phyloP scores from a whole-genome alignment of 37 sponge, comb jelly and placozoan species.

The Mnemiopsis leidyi region DNA sequence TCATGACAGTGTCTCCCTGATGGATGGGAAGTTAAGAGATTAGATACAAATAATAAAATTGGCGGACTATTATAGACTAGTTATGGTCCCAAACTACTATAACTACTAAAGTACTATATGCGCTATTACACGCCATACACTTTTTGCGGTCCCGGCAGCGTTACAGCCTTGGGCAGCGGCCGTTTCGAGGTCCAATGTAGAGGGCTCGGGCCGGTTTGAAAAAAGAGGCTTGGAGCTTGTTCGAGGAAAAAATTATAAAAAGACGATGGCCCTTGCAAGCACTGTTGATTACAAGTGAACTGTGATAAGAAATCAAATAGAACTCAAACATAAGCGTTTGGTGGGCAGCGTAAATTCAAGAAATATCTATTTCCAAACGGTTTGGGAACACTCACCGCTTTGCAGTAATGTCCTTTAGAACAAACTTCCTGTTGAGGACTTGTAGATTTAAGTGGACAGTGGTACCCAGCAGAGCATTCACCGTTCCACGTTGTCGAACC shows the following conservation, averaged over 20 bases:
- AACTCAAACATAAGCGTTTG: background rate
- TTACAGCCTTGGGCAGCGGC: no score
- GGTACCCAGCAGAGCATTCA: background rate
- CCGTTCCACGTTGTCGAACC: background rate
- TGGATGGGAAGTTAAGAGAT: background rate
- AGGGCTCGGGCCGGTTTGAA: no score
- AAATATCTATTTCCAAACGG: background rate
- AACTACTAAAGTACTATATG: no score
- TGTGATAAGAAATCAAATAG: background rate
- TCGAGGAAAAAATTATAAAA: no score
- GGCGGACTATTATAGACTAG: no score
- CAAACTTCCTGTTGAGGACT: background rate
- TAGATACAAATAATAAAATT: background rate
- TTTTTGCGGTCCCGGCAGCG: no score
- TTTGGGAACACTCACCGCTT: background rate
- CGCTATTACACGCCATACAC: no score
- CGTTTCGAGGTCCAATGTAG: no score
- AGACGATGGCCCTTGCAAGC: no score
- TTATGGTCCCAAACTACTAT: no score
- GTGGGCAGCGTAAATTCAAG: background rate
- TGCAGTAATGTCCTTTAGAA: conserved; percentile 10
- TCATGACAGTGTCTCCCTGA: background rate
- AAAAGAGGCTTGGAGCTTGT: no score
- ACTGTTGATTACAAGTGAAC: no score
- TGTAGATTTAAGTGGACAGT: background rate